Conservation (phyloP, 2,113 vertebrate genomes). For the Gallinago paraguaiae region DNA sequence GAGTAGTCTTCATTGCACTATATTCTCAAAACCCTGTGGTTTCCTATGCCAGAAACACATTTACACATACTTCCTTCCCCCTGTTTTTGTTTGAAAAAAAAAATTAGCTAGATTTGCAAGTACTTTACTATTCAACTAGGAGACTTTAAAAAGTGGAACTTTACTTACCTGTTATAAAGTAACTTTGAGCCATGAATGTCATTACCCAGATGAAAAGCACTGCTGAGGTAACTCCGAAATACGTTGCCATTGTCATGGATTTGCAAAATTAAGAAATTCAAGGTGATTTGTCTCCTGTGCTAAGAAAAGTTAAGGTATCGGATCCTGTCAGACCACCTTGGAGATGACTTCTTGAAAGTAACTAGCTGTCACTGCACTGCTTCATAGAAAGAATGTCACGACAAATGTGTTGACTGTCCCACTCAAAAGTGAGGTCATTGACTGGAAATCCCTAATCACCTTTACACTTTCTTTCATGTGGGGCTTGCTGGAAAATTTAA, state of each 20-base stretch:
- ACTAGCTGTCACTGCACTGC: slow-evolving; percentile 1
- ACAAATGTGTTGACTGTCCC: neutral
- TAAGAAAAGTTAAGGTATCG: neutral
- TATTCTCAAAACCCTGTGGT: neutral
- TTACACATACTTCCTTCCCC: neutral
- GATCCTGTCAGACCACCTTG: neutral
- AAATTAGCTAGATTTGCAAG: neutral
- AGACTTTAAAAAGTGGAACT: neutral
- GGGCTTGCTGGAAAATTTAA: slow-evolving; percentile 74
- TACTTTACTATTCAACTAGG: neutral
- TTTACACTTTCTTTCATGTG: slow-evolving; percentile 53
- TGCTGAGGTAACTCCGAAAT: slow-evolving; percentile 19
- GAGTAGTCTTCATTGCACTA: neutral
- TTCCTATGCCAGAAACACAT: neutral
- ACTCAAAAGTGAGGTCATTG: slow-evolving; percentile 61
- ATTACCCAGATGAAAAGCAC: slow-evolving; percentile 13
- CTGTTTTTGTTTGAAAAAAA: neutral
- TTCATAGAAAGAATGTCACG: neutral
- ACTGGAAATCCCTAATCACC: slow-evolving; percentile 71
- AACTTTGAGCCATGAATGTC: slow-evolving; percentile 28
- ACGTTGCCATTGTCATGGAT: slow-evolving; percentile 3
- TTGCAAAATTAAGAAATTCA: neutral
- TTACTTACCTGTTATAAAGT: slow-evolving; percentile 62
- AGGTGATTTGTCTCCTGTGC: neutral
- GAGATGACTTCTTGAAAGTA: slow-evolving; percentile 20